Evolutionary conservation across 2,797 vertebrate species (phyloP).

Genomic region (Alauda arvensis): DNA sequence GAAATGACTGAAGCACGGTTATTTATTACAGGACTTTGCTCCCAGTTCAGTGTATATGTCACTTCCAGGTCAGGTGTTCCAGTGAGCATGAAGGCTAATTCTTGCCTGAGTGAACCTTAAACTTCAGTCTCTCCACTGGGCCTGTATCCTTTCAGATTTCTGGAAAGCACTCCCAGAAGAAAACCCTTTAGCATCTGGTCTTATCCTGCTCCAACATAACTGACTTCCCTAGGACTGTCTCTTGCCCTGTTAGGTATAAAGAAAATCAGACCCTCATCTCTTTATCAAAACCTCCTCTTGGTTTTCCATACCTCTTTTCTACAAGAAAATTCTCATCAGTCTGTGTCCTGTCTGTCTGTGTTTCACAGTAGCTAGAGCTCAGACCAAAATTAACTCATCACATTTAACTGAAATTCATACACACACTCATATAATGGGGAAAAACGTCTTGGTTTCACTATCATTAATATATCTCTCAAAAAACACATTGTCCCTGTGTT

Average conservation of each 20-base stretch:
- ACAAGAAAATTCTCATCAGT: neutral
- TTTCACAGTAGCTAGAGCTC: neutral
- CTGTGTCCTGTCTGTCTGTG: neutral
- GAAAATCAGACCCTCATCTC: neutral
- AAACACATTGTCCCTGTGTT: neutral
- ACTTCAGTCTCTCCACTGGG: constrained; percentile 4
- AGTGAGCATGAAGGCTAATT: neutral
- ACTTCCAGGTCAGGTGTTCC: constrained; percentile 34
- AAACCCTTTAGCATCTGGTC: neutral
- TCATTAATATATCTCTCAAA: neutral
- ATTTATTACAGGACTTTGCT: constrained; percentile 78
- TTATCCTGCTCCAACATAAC: neutral
- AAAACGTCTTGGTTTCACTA: neutral
- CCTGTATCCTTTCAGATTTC: neutral
- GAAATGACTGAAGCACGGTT: constrained; percentile 55
- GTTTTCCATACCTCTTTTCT: neutral
- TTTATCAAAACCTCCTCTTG: neutral
- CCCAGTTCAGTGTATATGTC: constrained; percentile 27
- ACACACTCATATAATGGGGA: neutral
- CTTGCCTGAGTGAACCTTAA: neutral
- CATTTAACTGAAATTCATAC: neutral
- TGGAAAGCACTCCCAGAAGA: neutral
- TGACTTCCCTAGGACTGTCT: neutral
- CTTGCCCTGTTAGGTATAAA: neutral
- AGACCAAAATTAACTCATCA: neutral